These are phyloP conservation scores for Cynopterus sphinx DNA, from an alignment of 2,797 vertebrate genomes.

Conservation along the genomic window DNA sequence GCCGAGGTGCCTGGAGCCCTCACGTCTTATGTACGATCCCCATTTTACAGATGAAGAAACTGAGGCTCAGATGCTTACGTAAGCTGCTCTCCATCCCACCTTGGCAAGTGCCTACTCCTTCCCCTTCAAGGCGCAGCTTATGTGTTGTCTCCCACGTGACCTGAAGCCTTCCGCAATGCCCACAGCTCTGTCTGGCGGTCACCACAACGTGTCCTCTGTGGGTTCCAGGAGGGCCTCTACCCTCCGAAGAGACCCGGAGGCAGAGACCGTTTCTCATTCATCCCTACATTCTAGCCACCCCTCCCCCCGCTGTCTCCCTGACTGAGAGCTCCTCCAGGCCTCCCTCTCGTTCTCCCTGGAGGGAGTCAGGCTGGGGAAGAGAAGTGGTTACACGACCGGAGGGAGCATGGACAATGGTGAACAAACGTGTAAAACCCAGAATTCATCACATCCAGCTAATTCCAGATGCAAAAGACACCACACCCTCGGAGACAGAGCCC, in stretches of 20 bases:
- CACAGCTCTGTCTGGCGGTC: neutral
- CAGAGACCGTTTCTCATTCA: neutral
- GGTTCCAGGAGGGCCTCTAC: neutral
- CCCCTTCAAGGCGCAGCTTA: neutral
- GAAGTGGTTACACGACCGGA: conserved; percentile 82
- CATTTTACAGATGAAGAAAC: neutral
- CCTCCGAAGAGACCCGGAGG: neutral
- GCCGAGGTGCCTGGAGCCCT: neutral
- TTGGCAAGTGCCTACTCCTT: neutral
- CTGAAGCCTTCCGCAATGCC: neutral
- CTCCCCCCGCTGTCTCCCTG: neutral
- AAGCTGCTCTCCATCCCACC: neutral
- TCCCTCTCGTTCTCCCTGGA: conserved; percentile 44
- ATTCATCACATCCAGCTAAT: conserved; percentile 82
- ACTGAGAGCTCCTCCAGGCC: neutral
- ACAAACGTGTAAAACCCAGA: conserved; percentile 86
- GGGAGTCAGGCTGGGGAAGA: conserved; percentile 60
- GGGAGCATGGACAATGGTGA: conserved; percentile 81
- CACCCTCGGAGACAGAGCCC: conserved; percentile 80
- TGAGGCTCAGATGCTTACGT: neutral
- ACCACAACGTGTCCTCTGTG: neutral
- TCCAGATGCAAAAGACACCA: conserved; percentile 82
- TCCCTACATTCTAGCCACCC: neutral
- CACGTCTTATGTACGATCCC: neutral
- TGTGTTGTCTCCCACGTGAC: neutral